These are phyloP conservation scores for Perognathus longimembris DNA, from an alignment of 2,113 vertebrate genomes.

Conservation along the genomic window DNA sequence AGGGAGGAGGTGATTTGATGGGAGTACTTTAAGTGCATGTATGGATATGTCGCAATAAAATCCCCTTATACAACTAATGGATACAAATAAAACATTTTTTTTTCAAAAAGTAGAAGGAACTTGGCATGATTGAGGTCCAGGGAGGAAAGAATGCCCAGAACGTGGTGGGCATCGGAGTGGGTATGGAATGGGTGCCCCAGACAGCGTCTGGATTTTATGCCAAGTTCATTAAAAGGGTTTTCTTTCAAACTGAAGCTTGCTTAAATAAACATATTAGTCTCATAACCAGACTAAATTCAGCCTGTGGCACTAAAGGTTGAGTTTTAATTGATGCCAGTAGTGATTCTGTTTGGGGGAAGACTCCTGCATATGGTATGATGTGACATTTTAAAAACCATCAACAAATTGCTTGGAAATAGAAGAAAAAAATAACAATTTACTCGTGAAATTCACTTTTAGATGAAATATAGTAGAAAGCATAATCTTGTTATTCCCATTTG, in stretches of 20 bases:
- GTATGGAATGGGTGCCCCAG: accelerated
- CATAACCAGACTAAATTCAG: neutral
- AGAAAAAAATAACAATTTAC: neutral
- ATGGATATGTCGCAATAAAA: too few species aligned
- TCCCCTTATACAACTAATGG: too few species aligned
- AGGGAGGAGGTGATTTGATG: too few species aligned
- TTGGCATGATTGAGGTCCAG: neutral
- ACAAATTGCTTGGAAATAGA: neutral
- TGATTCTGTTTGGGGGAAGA: neutral
- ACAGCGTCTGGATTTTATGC: neutral
- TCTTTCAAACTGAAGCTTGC: neutral
- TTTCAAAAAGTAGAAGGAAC: neutral
- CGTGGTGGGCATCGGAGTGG: too few species aligned
- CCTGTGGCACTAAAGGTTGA: neutral
- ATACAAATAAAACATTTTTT: too few species aligned
- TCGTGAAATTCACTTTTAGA: neutral
- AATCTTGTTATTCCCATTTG: neutral
- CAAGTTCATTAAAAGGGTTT: neutral
- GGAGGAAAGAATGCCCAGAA: neutral
- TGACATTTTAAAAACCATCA: neutral
- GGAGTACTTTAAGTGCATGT: too few species aligned
- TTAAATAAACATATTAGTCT: neutral
- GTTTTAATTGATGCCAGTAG: neutral
- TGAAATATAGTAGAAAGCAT: neutral
- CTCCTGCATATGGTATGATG: neutral